Percentiles rank a stretch among this genome's conserved stretches.
These are phyloP conservation scores for Pipa parva DNA, from an alignment of 2,113 vertebrate genomes.

Conservation along the genomic window DNA sequence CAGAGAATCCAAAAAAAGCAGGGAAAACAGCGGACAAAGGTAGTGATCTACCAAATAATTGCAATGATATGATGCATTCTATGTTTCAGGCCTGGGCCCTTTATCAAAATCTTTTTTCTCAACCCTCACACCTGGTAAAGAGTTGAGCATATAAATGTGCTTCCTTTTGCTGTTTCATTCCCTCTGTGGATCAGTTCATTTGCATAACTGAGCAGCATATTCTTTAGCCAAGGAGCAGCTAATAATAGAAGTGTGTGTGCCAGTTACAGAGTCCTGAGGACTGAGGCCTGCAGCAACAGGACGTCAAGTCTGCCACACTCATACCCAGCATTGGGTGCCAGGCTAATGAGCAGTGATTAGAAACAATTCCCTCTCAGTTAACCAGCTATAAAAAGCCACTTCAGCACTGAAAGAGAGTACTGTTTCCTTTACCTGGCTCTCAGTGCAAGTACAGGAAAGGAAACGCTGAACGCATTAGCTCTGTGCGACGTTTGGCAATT, in stretches of 20 bases:
- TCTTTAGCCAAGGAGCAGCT: constrained; percentile 2
- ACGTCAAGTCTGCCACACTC: constrained; percentile 13
- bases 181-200: too few relatives aligned
- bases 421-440: constrained; percentile 21
- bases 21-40: too few relatives aligned
- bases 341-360: constrained; percentile 20
- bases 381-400: constrained; percentile 18
- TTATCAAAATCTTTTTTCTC: too few relatives aligned
- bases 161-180: constrained; percentile 2
- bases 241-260: constrained; percentile 18
- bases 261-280: constrained; percentile 1
- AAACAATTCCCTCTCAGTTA: constrained; percentile 28
- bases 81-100: too few relatives aligned
- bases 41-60: too few relatives aligned
- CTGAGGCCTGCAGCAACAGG: constrained; percentile 4
- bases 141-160: too few relatives aligned
- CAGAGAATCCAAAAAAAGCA: too few relatives aligned
- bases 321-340: constrained; percentile 17
- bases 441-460: constrained; percentile 16
- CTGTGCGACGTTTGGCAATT: too few relatives aligned
- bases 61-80: too few relatives aligned
- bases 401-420: constrained; percentile 13
- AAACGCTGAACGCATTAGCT: neutral
- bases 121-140: neutral
- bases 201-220: constrained; percentile 10